phyloP scores from a whole-genome alignment of 2,797 vertebrate species.

The Myotis vivesi region DNA sequence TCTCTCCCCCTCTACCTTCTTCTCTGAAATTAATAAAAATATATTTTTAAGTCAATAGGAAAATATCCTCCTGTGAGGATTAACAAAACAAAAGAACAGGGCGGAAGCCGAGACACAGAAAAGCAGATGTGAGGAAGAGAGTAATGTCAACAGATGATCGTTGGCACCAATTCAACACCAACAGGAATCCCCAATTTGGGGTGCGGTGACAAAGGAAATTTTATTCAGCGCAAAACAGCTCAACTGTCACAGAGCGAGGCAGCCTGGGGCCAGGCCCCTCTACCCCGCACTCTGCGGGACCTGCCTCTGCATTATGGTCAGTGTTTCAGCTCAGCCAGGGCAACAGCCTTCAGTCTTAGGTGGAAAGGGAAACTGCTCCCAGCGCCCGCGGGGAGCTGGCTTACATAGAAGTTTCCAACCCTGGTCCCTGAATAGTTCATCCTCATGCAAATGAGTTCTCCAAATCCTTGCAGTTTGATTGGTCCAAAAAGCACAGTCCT shows the following conservation, averaged over 20 bases:
- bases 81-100: background rate
- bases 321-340: background rate
- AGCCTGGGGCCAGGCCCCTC: background rate
- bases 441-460: background rate
- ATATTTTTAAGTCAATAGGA: too few relatives aligned
- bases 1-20: too few relatives aligned
- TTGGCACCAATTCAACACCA: background rate
- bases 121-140: background rate
- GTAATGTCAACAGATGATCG: background rate
- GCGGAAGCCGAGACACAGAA: background rate
- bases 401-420: background rate
- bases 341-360: too few relatives aligned
- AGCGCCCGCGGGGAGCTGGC: background rate
- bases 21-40: too few relatives aligned
- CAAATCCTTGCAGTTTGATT: background rate
- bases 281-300: too few relatives aligned
- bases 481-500: background rate
- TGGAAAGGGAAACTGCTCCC: background rate
- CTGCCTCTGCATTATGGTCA: accelerated
- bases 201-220: background rate
- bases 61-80: too few relatives aligned
- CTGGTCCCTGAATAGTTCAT: background rate
- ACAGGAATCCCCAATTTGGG: background rate
- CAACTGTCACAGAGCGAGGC: background rate
- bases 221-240: background rate